These are phyloP conservation scores for Hybognathus amarus DNA, from an alignment of 2,797 vertebrate genomes.

Conservation along the genomic window DNA sequence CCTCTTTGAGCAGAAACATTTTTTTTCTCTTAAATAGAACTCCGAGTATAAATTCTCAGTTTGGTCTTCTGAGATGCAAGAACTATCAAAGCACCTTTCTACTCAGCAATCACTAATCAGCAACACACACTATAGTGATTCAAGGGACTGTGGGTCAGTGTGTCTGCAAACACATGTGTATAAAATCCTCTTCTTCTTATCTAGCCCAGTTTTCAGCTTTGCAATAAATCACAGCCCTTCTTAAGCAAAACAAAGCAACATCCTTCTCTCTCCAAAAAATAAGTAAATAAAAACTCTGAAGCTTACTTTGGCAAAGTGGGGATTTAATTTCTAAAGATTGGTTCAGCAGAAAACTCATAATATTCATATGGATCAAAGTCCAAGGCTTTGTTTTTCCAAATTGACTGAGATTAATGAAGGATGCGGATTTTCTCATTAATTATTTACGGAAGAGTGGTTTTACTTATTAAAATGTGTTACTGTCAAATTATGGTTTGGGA, in stretches of 20 bases:
- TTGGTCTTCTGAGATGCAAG: constrained; percentile 17
- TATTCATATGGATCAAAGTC: constrained; percentile 43
- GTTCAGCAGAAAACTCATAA: constrained; percentile 32
- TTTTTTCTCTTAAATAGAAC: neutral
- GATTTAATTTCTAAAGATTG: constrained; percentile 49
- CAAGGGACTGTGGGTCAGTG: constrained; percentile 63
- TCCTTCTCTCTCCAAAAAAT: constrained; percentile 47
- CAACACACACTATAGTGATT: constrained; percentile 64
- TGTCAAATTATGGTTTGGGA: constrained; percentile 79
- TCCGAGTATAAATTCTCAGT: constrained; percentile 10
- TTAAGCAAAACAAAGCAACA: constrained; percentile 9
- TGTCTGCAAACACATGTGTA: constrained; percentile 59
- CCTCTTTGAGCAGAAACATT: neutral
- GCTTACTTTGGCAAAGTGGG: constrained; percentile 34
- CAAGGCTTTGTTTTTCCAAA: constrained; percentile 43
- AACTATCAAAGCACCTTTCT: constrained; percentile 1
- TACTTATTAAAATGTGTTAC: constrained; percentile 83
- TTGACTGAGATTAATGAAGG: constrained; percentile 60
- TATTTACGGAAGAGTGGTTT: constrained; percentile 78
- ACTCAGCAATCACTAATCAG: constrained; percentile 64
- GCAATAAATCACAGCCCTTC: constrained; percentile 63
- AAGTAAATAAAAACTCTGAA: constrained; percentile 40
- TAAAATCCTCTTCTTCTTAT: constrained; percentile 64
- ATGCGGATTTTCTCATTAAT: constrained; percentile 76
- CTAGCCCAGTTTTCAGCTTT: constrained; percentile 62